Evolutionary conservation across 2,113 vertebrate genomes (phyloP), one percentile per base, ranked within the genome.

Genomic region (Calonectris borealis): DNA sequence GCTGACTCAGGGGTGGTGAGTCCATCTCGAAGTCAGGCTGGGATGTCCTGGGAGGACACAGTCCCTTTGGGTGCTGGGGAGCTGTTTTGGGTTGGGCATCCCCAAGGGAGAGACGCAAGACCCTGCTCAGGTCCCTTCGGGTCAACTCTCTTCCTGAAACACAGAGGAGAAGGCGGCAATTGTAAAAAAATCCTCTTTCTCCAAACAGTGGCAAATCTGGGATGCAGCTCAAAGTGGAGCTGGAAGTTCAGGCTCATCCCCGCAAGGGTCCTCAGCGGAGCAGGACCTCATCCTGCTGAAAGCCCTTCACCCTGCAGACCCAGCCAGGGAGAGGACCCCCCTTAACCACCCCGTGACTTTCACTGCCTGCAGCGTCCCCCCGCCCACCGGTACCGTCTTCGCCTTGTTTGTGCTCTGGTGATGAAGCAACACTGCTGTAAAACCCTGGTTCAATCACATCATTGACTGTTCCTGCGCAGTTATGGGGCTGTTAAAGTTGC

Each of bases 371-470:
- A 49, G 31, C 0, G 10, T 44, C 34, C 48, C 46, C 62, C 16
- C 44, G 9, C 34, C 42, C 0, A 0, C 38, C 1, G 2, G 49
- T 9, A 13, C 54, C 0, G 0, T 25, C 71, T 48, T 25, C 0
- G 2, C 70, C 36, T 13, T 18, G 55, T 48, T 60, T 21, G 60
- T 68, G 64, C 64, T 64, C n/a, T 2, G 0, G 3, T 0, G 22
- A 42, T 91, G 93, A 70, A 69, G 83, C 79, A 61, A 57, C 0
- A 3, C 46, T 18, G 83, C 89, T 95, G 72, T 68, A 68, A 86
- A 60, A 38, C 57, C 17, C 60, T 6, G n/a, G 20, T 32, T n/a
- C 2, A 1, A 29, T 64, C 10, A 2, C 52, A 8, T 40, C 40
- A 11, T 9, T 5, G 42, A 2, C 62, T 22, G 22, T 11, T 86